Evolutionary conservation across 1,140 invertebrate species (phyloP).

Genomic region (Micrasema minimum): DNA sequence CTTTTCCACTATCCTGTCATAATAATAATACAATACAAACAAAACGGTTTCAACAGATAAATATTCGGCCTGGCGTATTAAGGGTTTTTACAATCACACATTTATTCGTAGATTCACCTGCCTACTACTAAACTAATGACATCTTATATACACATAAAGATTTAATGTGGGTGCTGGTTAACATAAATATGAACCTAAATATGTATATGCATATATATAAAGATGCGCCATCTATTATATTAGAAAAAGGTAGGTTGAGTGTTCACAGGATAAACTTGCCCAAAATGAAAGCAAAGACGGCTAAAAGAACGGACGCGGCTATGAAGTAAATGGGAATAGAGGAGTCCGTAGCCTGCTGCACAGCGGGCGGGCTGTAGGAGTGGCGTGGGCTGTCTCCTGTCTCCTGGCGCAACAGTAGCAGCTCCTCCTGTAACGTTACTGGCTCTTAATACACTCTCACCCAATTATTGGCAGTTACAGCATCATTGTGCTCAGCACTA

Average conservation of each 20-base stretch:
- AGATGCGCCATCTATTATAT: constrained; percentile 28
- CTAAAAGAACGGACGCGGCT: constrained; percentile 30
- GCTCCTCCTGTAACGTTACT: constrained; percentile 45
- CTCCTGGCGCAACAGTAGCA: constrained; percentile 37
- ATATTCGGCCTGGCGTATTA: background rate
- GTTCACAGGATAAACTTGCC: constrained; percentile 45
- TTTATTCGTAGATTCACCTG: constrained; percentile 23
- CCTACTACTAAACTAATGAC: constrained; percentile 21
- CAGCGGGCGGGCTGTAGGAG: constrained; percentile 42
- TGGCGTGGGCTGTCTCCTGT: constrained; percentile 22
- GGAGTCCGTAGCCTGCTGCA: constrained; percentile 8
- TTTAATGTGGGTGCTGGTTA: constrained; percentile 14
- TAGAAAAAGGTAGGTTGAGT: constrained; percentile 1
- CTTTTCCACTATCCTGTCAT: background rate
- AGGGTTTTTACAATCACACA: constrained; percentile 3
- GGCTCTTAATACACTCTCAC: too few relatives aligned
- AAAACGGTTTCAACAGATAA: background rate
- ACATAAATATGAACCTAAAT: constrained; percentile 14
- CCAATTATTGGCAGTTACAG: too few relatives aligned
- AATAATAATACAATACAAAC: background rate
- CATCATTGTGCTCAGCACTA: too few relatives aligned
- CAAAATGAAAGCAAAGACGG: constrained; percentile 42
- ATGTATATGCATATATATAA: constrained; percentile 37
- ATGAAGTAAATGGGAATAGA: constrained; percentile 34
- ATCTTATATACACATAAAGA: constrained; percentile 19